Conservation (phyloP, 2,888 invertebrate genomes). For the Rotaria macrura region DNA sequence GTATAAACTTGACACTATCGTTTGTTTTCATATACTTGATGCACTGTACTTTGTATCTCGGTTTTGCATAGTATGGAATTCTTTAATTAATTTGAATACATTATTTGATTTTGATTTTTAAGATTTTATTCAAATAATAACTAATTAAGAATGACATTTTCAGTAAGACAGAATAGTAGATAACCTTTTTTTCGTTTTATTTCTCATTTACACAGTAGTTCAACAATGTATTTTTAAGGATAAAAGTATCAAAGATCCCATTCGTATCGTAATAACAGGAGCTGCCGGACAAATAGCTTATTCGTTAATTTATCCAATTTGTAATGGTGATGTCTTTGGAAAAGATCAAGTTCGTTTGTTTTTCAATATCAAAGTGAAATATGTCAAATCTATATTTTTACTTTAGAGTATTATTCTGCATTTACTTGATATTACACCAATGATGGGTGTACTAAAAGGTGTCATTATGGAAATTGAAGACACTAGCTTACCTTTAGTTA, state of each 20-base stretch:
- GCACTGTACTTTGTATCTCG: too few species aligned
- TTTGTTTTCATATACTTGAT: too few species aligned
- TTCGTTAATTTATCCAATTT: conserved; percentile 81
- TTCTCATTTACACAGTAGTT: too few species aligned
- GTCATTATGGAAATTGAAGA: conserved; percentile 94
- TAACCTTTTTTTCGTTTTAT: too few species aligned
- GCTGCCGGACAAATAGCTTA: conserved; percentile 99
- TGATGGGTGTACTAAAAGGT: conserved; percentile 91
- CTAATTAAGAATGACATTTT: background rate
- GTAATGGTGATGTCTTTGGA: conserved; percentile 90
- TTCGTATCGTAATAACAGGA: conserved; percentile 87
- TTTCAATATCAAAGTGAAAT: background rate
- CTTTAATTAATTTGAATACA: background rate
- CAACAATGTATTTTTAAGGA: background rate
- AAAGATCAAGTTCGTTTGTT: conserved; percentile 58
- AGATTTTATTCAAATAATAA: too few species aligned
- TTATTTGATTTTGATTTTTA: too few species aligned
- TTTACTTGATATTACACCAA: conserved; percentile 82
- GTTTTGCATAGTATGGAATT: too few species aligned
- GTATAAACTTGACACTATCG: too few species aligned
- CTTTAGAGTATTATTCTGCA: conserved; percentile 65
- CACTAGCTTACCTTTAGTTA: conserved; percentile 71
- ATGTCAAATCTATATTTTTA: background rate
- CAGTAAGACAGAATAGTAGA: too few species aligned
- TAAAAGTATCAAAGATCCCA: conserved; percentile 53